phyloP scores from a whole-genome alignment of 2,797 vertebrate species.

The Tokudaia muenninki region DNA sequence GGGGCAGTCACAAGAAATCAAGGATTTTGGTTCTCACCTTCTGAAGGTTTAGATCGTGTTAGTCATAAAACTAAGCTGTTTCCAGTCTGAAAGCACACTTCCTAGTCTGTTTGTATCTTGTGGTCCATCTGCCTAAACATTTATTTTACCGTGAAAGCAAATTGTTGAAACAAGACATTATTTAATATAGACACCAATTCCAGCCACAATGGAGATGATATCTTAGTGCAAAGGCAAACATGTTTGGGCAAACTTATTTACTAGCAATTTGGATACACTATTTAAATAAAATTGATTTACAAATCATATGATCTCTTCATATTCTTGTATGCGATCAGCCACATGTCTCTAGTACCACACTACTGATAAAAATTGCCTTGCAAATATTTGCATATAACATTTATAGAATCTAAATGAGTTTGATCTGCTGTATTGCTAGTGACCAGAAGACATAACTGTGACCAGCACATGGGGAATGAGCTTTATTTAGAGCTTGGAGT shows the following conservation, averaged over 20 bases:
- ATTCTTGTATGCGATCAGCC: not conserved
- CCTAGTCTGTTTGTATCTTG: not conserved
- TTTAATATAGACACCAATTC: constrained; percentile 7
- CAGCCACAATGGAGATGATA: not conserved
- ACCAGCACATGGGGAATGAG: not conserved
- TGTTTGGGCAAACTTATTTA: constrained; percentile 15
- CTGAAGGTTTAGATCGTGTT: not conserved
- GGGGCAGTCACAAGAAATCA: not conserved
- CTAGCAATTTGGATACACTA: not conserved
- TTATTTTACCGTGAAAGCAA: constrained; percentile 20
- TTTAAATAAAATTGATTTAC: not conserved
- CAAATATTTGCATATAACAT: not conserved
- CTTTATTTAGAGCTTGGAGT: not conserved
- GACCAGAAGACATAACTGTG: not conserved
- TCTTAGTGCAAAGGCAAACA: not conserved
- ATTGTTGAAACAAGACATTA: constrained; percentile 41
- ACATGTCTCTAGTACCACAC: not conserved
- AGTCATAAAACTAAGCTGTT: not conserved
- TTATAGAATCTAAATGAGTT: constrained; percentile 19
- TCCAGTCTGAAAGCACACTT: not conserved
- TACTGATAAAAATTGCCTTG: not conserved
- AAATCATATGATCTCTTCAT: not conserved
- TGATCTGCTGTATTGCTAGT: not conserved
- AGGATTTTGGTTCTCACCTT: not conserved
- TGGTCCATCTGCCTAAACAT: not conserved